A percentile compares a stretch with the other conserved stretches of the same genome.
Evolutionary conservation across 2,888 invertebrate genomes (phyloP).

Genomic region (Biston stratarius): DNA sequence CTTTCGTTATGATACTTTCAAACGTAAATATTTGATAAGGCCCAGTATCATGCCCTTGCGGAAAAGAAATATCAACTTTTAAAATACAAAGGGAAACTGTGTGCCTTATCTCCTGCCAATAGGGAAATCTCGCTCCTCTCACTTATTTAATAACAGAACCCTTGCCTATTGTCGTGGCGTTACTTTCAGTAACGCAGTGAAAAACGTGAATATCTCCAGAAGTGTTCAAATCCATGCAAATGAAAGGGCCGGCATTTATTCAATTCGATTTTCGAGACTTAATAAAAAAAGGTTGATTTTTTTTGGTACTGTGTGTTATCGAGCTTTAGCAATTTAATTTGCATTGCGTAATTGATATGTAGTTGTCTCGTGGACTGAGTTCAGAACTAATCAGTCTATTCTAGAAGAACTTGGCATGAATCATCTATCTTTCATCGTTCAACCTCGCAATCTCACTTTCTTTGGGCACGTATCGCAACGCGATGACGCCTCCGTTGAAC

Average conservation of each 20-base stretch:
- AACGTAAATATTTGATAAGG: constrained; percentile 11
- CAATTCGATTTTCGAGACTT: constrained; percentile 31
- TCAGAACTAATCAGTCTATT: no score
- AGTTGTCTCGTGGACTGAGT: no score
- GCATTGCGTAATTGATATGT: no score
- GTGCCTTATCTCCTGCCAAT: constrained; percentile 25
- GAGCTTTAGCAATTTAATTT: constrained; percentile 7
- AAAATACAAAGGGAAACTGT: constrained; percentile 19
- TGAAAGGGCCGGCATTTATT: constrained; percentile 33
- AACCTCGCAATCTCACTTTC: no score
- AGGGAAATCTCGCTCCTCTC: constrained; percentile 26
- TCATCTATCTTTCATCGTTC: no score
- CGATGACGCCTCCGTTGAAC: no score
- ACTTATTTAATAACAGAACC: constrained; percentile 37
- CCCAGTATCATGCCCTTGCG: constrained; percentile 7
- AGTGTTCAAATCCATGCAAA: constrained; percentile 25
- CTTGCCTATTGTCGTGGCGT: constrained; percentile 29
- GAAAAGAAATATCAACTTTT: constrained; percentile 12
- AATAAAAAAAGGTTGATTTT: constrained; percentile 21
- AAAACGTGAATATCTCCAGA: constrained; percentile 29
- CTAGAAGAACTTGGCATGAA: no score
- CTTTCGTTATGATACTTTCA: constrained; percentile 4
- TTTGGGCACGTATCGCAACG: no score
- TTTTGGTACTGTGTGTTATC: constrained; percentile 10
- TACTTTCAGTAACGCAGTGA: constrained; percentile 24